A percentile compares a stretch with the other conserved stretches of the same genome.
These are phyloP conservation scores for Lutraria lutraria DNA, from an alignment of 2,888 invertebrate genomes.

Conservation along the genomic window DNA sequence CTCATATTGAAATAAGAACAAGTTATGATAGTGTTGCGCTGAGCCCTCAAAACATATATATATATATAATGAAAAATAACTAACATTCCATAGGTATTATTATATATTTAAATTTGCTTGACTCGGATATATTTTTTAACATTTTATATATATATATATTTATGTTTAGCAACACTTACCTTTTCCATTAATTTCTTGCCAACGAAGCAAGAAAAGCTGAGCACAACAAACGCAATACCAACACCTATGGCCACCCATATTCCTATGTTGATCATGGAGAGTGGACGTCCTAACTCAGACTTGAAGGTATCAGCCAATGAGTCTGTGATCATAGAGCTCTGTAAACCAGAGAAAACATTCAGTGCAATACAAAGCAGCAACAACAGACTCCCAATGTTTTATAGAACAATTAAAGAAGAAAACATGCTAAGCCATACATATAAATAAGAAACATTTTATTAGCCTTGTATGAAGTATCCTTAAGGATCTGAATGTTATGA, in stretches of 20 bases:
- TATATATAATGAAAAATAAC: no score
- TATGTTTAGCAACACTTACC: constrained; percentile 21
- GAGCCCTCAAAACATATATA: no score
- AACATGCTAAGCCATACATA: no score
- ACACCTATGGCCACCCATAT: constrained; percentile 62
- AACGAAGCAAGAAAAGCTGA: constrained; percentile 11
- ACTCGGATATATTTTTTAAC: no score
- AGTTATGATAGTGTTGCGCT: no score
- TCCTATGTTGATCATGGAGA: constrained; percentile 51
- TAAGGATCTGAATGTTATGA: no score
- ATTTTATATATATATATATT: neutral
- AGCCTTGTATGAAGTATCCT: no score
- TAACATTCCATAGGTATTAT: no score
- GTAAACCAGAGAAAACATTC: constrained; percentile 22
- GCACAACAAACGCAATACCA: constrained; percentile 45
- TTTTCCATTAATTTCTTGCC: constrained; percentile 30
- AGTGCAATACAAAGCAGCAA: neutral
- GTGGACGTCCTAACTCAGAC: constrained; percentile 52
- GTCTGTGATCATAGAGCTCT: constrained; percentile 78
- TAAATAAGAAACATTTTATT: no score
- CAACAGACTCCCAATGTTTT: neutral
- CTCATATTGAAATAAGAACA: no score
- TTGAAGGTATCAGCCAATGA: constrained; percentile 77
- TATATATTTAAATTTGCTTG: no score
- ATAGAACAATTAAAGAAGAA: no score